phyloP scores from a whole-genome alignment of 2,797 vertebrate genomes.

The Lagodon rhomboides region DNA sequence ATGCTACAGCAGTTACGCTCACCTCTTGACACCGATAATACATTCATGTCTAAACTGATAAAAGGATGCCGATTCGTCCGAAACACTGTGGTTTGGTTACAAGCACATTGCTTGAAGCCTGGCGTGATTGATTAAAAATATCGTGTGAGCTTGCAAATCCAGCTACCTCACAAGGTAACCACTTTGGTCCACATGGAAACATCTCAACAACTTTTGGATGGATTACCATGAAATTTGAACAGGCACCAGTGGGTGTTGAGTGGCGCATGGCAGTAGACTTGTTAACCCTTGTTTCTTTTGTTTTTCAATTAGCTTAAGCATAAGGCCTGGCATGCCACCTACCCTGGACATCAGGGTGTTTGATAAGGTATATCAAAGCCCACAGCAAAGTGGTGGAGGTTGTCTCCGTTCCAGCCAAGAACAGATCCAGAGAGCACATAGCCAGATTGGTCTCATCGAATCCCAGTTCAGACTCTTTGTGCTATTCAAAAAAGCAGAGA shows the following conservation, averaged over 20 bases:
- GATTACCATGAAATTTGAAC: not conserved
- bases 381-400: constrained; percentile 87
- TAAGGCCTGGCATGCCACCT: constrained; percentile 6
- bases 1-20: no score
- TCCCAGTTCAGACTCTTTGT: constrained; percentile 48
- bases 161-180: no score
- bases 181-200: not conserved
- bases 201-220: not conserved
- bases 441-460: constrained; percentile 85
- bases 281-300: no score
- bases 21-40: no score
- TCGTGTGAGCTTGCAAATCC: no score
- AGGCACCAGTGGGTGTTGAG: no score
- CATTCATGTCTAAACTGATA: no score
- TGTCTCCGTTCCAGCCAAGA: constrained; percentile 90
- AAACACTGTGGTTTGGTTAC: no score
- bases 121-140: no score
- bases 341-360: constrained; percentile 88
- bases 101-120: no score
- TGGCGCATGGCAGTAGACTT: not conserved
- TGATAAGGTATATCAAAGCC: constrained; percentile 86
- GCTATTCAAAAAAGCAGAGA: constrained; percentile 50
- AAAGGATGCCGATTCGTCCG: no score
- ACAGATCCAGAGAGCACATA: constrained; percentile 82
- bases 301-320: no score